These are phyloP conservation scores for Neolamprologus modestus DNA, from an alignment of 2,113 vertebrate genomes.

Conservation along the genomic window DNA sequence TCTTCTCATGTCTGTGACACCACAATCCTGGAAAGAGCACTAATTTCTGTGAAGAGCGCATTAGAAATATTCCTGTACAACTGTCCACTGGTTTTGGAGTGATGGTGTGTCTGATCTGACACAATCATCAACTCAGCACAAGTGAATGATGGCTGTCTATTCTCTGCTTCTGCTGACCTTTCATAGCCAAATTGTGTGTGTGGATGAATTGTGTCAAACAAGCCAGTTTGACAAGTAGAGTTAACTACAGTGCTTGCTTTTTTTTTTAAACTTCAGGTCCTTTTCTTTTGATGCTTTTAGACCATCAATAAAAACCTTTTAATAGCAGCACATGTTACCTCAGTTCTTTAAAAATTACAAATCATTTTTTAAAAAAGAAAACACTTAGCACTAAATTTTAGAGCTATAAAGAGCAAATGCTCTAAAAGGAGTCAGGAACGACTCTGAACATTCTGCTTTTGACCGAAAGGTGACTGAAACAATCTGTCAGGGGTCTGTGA, in stretches of 20 bases:
- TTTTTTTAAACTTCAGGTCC: background rate
- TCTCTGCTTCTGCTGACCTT: background rate
- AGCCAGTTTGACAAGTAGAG: background rate
- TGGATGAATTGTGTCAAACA: background rate
- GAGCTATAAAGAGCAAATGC: background rate
- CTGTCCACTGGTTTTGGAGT: background rate
- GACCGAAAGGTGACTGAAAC: background rate
- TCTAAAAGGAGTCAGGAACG: background rate
- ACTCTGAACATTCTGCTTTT: background rate
- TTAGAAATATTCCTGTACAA: background rate
- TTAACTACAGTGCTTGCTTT: background rate
- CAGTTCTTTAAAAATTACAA: background rate
- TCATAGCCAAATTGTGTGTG: background rate
- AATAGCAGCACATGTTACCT: background rate
- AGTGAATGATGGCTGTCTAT: background rate
- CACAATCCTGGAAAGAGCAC: background rate
- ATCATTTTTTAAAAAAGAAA: fast-evolving
- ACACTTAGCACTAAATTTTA: background rate
- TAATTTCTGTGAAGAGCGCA: background rate
- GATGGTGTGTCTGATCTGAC: background rate
- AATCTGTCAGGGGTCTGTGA: background rate
- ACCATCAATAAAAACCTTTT: background rate
- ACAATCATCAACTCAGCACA: background rate
- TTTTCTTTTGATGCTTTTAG: background rate
- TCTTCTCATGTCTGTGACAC: background rate